Evolutionary conservation across 2,113 vertebrate genomes (phyloP), one percentile per base, ranked within the genome.

Genomic region (Calidris pugnax): DNA sequence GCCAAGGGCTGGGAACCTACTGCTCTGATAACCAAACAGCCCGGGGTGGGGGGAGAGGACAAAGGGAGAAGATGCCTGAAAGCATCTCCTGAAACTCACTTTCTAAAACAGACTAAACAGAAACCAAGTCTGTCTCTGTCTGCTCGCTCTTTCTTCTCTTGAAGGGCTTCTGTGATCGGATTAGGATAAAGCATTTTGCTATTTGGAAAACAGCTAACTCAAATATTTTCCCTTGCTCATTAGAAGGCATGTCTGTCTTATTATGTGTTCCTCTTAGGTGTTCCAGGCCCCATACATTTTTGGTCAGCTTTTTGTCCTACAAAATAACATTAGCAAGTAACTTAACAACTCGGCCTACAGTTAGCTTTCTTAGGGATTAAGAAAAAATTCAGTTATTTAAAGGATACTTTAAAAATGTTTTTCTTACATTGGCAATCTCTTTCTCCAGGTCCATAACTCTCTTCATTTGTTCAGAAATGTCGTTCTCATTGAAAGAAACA

Each of bases 391-490:
- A 33, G 59, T 80, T 96, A 83, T 73, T 94, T 88, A 92, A 73
- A 77, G 51, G 69, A 71, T 59, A 67, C n/a, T 32, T 82, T 6
- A 53, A 69, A 93, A 93, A 87, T 69, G 79, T 68, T 66, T 92
- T 62, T 63, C 98, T 99, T 98, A 99, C 99, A 24, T 99, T 99
- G 78, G 99, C 99, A 71, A 99, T 98, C 86, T 99, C 99, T 85
- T 98, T 99, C 97, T 99, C 99, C 98, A 99, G 91, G 57, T 98
- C 98, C 98, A 99, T 98, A 67, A 99, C 96, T 95, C 79, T 98
- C 12, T 71, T 89, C 98, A 99, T 98, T 93, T 99, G 98, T 66
- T 96, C 80, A 73, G 96, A 96, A 96, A 99, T 97, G 33, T 43
- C 43, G 4, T 14, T 97, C 75, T 99, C 98, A 43, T 97, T 96